Base-by-base conservation (phyloP, 2,888 invertebrate species). In the Alsophila aescularia region DNA sequence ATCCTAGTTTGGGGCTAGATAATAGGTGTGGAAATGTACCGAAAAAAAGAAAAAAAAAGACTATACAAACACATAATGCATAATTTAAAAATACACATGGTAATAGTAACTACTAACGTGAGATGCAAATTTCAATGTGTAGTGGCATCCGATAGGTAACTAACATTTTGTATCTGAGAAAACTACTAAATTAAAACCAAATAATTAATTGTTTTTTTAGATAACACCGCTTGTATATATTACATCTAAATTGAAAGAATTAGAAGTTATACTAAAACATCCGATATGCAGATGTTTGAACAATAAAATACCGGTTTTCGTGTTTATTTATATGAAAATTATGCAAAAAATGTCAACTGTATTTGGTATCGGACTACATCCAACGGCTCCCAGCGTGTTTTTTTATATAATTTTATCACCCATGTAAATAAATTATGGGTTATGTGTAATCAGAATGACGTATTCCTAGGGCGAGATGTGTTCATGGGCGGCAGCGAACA, bases 361-460 rank as follows among this genome's bases (percentile, higher is more conserved):
- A 56, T 69, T 61, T 63, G 66, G 69, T 45, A 36, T 56, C 62
- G 60, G 60, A 67, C 66, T 64, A 75, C 58, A 68, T 70, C 53
- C 49, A 61, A 64, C 59, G 55, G 60, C 51, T 48, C 54, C 44
- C 64, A 56, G 55, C 39, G 47, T 54, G 59, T 61, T 60, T 52
- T 53, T 66, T 45, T 51, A 21, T 49, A 18, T 24, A 54, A 62
- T 52, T 72, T 69, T 64, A 60, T 68, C 31, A 49, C 45, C 52
- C 60, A 69, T 75, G 73, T 73, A 52, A 67, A 73, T 74, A 73
- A 62, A 67, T 70, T 58, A 65, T 67, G 50, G 47, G 35, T 40
- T 40, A 50, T 14, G 44, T 71, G 58, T 67, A 60, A 58, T 59
- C 63, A 58, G 61, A 60, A 65, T 64, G 53, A 70, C 60, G 50